Evolutionary conservation across 2,113 vertebrate species (phyloP).

Genomic region (Elaphurus davidianus): DNA sequence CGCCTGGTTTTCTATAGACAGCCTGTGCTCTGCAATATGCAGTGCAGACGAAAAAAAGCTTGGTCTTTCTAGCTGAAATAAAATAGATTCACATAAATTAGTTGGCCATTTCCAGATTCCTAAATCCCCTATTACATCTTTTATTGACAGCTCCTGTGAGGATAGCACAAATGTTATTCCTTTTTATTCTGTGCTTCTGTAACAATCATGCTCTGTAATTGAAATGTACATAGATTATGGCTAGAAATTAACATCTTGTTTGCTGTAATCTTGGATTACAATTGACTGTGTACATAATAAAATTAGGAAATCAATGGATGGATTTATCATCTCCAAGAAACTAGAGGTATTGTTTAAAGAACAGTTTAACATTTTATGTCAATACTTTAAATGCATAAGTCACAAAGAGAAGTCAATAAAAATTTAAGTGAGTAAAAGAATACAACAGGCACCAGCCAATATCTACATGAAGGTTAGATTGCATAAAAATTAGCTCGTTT

Average conservation of each 20-base stretch:
- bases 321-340: slow-evolving; percentile 79
- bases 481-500: background rate
- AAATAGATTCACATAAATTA: slow-evolving; percentile 94
- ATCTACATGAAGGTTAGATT: background rate
- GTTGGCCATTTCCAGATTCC: slow-evolving; percentile 90
- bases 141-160: slow-evolving; percentile 89
- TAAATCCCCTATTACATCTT: slow-evolving; percentile 94
- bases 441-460: slow-evolving; percentile 24
- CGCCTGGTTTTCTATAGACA: slow-evolving; percentile 95
- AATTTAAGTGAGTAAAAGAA: slow-evolving; percentile 46
- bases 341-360: slow-evolving; percentile 67
- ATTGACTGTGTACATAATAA: slow-evolving; percentile 87
- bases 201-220: slow-evolving; percentile 82
- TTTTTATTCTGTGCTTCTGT: slow-evolving; percentile 82
- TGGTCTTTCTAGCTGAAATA: slow-evolving; percentile 88
- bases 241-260: slow-evolving; percentile 92
- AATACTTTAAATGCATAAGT: slow-evolving; percentile 71
- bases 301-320: slow-evolving; percentile 85
- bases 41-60: slow-evolving; percentile 83
- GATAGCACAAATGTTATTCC: slow-evolving; percentile 84
- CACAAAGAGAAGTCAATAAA: slow-evolving; percentile 55
- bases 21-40: slow-evolving; percentile 86
- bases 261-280: slow-evolving; percentile 95
- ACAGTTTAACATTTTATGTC: slow-evolving; percentile 64
- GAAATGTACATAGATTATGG: slow-evolving; percentile 85